phyloP scores from a whole-genome alignment of 2,888 invertebrate genomes.

The Drosophila mulleri region DNA sequence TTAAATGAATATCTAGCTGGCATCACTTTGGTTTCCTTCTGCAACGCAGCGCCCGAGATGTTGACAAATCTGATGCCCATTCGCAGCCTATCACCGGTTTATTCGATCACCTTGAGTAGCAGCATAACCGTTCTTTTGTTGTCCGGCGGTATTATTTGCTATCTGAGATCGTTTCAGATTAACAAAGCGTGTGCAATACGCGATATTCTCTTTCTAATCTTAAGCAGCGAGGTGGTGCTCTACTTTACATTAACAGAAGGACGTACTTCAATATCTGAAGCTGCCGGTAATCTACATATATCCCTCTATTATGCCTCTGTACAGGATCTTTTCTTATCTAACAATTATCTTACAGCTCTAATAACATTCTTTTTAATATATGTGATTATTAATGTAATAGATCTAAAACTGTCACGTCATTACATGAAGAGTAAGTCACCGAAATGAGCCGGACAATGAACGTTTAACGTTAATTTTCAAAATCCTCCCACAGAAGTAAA shows the following conservation, averaged over 20 bases:
- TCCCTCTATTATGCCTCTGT: too few relatives aligned
- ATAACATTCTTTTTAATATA: slow-evolving; percentile 12
- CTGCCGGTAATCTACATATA: slow-evolving; percentile 13
- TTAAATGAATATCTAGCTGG: slow-evolving; percentile 63
- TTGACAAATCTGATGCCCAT: slow-evolving; percentile 59
- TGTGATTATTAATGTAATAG: slow-evolving; percentile 40
- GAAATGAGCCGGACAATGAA: background rate
- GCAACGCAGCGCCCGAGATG: slow-evolving; percentile 48
- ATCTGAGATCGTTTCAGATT: slow-evolving; percentile 51
- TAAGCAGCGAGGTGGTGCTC: slow-evolving; percentile 24
- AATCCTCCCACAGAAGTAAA: background rate
- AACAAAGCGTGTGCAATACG: slow-evolving; percentile 35
- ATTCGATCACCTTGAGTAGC: slow-evolving; percentile 38
- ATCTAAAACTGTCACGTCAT: slow-evolving; percentile 19
- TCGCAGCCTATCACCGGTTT: slow-evolving; percentile 42
- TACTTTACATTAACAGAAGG: slow-evolving; percentile 6
- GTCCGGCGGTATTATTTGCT: slow-evolving; percentile 47
- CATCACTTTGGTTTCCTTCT: slow-evolving; percentile 40
- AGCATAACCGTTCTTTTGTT: slow-evolving; percentile 32
- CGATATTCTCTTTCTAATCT: slow-evolving; percentile 48
- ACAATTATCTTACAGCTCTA: slow-evolving; percentile 20
- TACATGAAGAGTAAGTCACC: slow-evolving; percentile 28
- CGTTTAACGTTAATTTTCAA: too few relatives aligned
- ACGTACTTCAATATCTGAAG: background rate
- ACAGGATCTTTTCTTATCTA: too few relatives aligned